A percentile compares a stretch with the other conserved stretches of the same genome.
These are phyloP conservation scores for Pachypsylla venusta DNA, from an alignment of 1,140 invertebrate genomes.

Conservation along the genomic window DNA sequence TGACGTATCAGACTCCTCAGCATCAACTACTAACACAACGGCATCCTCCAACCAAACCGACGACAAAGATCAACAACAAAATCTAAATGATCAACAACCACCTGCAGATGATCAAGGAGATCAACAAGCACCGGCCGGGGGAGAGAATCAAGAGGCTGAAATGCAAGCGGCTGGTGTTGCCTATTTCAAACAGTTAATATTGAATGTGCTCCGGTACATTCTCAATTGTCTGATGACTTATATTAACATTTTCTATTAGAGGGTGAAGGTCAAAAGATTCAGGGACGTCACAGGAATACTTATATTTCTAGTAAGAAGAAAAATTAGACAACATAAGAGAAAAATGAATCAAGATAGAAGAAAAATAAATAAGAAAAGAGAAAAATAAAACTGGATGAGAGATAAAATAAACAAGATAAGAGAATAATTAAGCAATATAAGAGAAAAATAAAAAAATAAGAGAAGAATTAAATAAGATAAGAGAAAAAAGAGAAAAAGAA, in stretches of 20 bases:
- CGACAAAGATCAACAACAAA: constrained; percentile 3
- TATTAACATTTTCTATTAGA: constrained; percentile 5
- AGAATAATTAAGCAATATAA: too few relatives aligned
- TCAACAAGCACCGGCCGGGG: background rate
- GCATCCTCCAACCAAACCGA: constrained; percentile 1
- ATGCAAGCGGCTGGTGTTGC: background rate
- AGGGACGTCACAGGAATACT: too few relatives aligned
- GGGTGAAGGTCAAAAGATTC: too few relatives aligned
- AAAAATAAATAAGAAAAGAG: too few relatives aligned
- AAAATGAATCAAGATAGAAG: too few relatives aligned
- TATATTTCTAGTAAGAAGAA: too few relatives aligned
- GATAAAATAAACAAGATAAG: too few relatives aligned
- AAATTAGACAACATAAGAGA: too few relatives aligned
- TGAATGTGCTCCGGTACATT: constrained; percentile 5
- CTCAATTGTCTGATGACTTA: constrained; percentile 2
- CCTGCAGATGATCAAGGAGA: constrained; percentile 1
- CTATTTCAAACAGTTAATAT: constrained; percentile 1
- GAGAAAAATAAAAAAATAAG: too few relatives aligned
- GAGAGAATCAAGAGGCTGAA: background rate
- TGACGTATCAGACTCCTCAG: background rate
- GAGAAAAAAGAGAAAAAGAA: too few relatives aligned
- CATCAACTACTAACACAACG: constrained; percentile 1
- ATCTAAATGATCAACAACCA: constrained; percentile 1
- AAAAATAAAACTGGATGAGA: too few relatives aligned
- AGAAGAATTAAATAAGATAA: too few relatives aligned